Conservation (phyloP, 2,888 invertebrate genomes). For the Drosophila longiperda region DNA sequence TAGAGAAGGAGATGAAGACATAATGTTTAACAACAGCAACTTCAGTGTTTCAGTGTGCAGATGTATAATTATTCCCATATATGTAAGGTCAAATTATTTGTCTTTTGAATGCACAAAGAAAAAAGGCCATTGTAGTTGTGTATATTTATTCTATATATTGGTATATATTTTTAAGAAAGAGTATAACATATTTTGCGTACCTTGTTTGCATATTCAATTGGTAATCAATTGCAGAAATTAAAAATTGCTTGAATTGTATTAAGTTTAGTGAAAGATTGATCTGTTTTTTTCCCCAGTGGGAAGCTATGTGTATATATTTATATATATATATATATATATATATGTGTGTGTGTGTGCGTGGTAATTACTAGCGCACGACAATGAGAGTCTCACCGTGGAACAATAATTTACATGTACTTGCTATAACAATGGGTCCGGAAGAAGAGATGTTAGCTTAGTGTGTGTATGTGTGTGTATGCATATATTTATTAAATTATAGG, state of each 20-base stretch:
- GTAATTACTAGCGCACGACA: constrained; percentile 75
- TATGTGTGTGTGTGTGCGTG: constrained; percentile 46
- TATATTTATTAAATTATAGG: constrained; percentile 39
- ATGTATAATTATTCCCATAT: neutral
- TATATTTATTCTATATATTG: neutral
- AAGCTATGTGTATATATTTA: neutral
- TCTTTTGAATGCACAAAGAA: neutral
- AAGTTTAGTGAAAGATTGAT: constrained; percentile 6
- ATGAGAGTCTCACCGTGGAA: constrained; percentile 63
- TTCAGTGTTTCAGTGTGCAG: constrained; percentile 1
- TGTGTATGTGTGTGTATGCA: constrained; percentile 5
- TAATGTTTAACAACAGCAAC: neutral
- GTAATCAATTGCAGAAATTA: constrained; percentile 1
- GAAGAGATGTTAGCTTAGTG: constrained; percentile 47
- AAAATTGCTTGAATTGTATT: constrained; percentile 1
- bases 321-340: constrained; percentile 1
- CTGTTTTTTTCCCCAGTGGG: neutral
- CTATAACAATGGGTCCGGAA: constrained; percentile 77
- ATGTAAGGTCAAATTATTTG: constrained; percentile 3
- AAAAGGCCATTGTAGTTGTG: neutral
- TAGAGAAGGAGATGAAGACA: neutral
- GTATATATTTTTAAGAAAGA: neutral
- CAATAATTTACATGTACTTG: constrained; percentile 78
- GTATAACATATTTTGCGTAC: neutral
- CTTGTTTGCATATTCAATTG: neutral